Evolutionary conservation across 2,797 vertebrate species (phyloP).

Genomic region (Kryptopterus vitreolus): DNA sequence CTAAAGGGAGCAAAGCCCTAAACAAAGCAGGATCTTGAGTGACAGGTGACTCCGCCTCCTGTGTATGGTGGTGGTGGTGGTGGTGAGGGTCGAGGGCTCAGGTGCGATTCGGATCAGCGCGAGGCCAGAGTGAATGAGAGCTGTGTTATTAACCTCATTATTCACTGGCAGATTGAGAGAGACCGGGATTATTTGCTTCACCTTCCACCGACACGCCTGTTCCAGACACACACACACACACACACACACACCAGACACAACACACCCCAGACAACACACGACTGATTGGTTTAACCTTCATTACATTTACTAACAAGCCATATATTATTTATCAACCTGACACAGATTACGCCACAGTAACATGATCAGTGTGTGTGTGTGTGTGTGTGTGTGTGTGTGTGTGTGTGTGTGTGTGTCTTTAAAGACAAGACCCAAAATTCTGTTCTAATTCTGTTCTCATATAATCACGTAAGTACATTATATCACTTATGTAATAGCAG

Average conservation of each 20-base stretch:
- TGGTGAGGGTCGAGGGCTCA: conserved; percentile 36
- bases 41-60: conserved; percentile 14
- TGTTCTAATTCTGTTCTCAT: neutral
- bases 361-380: neutral
- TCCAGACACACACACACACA: conserved; percentile 1
- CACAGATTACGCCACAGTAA: conserved; percentile 24
- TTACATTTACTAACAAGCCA: conserved; percentile 27
- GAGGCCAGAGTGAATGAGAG: conserved; percentile 11
- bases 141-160: conserved; percentile 50
- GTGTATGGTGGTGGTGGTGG: neutral
- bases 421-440: neutral
- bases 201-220: conserved; percentile 28
- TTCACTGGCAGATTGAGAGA: conserved; percentile 36
- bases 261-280: conserved; percentile 7
- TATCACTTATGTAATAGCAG: neutral
- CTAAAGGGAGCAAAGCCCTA: conserved; percentile 5
- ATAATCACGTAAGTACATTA: neutral
- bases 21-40: neutral
- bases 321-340: conserved; percentile 46
- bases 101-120: conserved; percentile 57
- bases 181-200: conserved; percentile 34
- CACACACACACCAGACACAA: conserved; percentile 14
- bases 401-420: neutral
- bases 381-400: neutral
- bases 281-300: conserved; percentile 41